Percentiles rank a stretch among this genome's conserved stretches.
Evolutionary conservation across 2,113 vertebrate genomes (phyloP).

Genomic region (Equus quagga): DNA sequence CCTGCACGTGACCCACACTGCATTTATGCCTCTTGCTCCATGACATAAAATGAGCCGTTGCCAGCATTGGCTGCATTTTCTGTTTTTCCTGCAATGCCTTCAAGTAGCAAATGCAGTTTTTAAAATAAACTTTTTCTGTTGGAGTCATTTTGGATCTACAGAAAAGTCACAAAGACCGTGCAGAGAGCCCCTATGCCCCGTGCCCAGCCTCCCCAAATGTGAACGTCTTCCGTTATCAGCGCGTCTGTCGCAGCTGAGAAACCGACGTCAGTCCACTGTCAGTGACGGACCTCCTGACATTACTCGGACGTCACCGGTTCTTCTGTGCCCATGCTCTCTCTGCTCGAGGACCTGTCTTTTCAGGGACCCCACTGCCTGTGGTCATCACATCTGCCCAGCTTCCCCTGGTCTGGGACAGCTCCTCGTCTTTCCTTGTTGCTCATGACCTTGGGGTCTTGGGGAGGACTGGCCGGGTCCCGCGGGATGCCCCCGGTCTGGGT

Average conservation of each 20-base stretch:
- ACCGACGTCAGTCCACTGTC: rapidly evolving
- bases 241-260: background rate
- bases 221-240: background rate
- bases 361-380: background rate
- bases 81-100: background rate
- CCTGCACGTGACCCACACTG: rapidly evolving
- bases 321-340: background rate
- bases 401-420: background rate
- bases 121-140: background rate
- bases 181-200: background rate
- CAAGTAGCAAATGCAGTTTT: background rate
- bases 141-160: background rate
- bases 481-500: background rate
- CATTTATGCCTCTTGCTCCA: background rate
- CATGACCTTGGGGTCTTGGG: background rate
- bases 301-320: background rate
- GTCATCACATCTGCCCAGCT: background rate
- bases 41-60: background rate
- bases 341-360: background rate
- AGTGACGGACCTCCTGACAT: background rate
- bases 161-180: background rate
- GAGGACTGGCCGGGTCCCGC: background rate
- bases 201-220: background rate
- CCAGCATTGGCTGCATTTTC: background rate
- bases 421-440: background rate